phyloP scores from a whole-genome alignment of 2,113 vertebrate species.

The Cairina moschata region DNA sequence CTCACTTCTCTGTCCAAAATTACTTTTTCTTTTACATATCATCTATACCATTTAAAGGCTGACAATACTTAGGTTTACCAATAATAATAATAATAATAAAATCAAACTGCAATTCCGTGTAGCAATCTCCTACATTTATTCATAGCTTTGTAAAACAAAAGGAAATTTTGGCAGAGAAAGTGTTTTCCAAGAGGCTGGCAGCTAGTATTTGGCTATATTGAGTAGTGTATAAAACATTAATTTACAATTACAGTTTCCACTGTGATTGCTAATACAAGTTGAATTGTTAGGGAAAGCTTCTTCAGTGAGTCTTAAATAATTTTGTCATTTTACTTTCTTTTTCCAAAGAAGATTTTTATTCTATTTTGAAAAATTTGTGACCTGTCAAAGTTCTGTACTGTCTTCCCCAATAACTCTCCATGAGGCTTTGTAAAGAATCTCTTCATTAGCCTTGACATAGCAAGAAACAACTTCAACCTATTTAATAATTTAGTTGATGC shows the following conservation, averaged over 20 bases:
- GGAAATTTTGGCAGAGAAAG: not conserved
- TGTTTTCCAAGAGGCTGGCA: not conserved
- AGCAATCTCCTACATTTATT: not conserved
- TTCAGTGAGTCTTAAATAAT: not conserved
- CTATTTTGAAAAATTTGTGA: not conserved
- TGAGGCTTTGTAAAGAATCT: not conserved
- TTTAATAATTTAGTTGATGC: not conserved
- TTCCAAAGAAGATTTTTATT: not conserved
- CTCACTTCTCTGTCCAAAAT: not conserved
- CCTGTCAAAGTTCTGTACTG: not conserved
- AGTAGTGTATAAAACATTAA: not conserved
- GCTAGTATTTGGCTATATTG: not conserved
- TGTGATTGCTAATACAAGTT: not conserved
- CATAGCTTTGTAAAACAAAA: not conserved
- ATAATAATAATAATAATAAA: not conserved
- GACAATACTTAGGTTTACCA: not conserved
- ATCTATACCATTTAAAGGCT: not conserved
- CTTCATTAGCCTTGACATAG: not conserved
- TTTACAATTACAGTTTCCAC: not conserved
- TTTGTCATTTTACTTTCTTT: not conserved
- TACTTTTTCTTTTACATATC: not conserved
- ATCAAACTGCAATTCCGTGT: not conserved
- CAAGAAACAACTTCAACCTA: not conserved
- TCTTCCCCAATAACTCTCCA: not conserved
- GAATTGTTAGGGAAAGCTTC: not conserved